These are phyloP conservation scores for Falco berigora DNA, from an alignment of 2,797 vertebrate species.

Conservation along the genomic window DNA sequence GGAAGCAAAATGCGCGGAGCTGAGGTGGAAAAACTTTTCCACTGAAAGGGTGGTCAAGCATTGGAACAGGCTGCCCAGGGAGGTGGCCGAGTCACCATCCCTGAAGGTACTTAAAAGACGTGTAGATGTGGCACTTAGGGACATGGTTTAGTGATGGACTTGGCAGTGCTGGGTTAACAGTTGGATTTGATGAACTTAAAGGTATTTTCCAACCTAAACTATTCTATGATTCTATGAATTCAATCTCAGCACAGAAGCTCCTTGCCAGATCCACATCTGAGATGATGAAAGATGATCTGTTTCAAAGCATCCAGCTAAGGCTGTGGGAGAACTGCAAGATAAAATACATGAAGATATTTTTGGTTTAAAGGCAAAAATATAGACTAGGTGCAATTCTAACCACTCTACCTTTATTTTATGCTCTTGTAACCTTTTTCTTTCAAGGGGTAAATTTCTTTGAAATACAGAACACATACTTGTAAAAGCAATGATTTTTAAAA, in stretches of 20 bases:
- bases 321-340: not conserved
- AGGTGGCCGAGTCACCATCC: too few species aligned
- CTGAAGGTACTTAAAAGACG: too few species aligned
- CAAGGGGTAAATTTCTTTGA: not conserved
- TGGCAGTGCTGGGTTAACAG: too few species aligned
- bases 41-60: too few species aligned
- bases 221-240: not conserved
- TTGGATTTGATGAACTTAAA: too few species aligned
- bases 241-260: not conserved
- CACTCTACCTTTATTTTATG: not conserved
- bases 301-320: not conserved
- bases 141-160: too few species aligned
- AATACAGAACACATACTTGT: not conserved
- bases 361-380: not conserved
- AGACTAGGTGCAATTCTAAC: not conserved
- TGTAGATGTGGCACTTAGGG: too few species aligned
- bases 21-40: not conserved
- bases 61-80: too few species aligned
- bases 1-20: not conserved
- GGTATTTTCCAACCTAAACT: too few species aligned
- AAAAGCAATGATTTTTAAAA: not conserved
- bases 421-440: not conserved
- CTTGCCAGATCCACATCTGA: constrained; percentile 22
- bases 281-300: not conserved
- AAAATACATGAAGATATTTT: not conserved